Evolutionary conservation across 2,113 vertebrate genomes (phyloP).

Genomic region (Tachysurus fulvidraco): DNA sequence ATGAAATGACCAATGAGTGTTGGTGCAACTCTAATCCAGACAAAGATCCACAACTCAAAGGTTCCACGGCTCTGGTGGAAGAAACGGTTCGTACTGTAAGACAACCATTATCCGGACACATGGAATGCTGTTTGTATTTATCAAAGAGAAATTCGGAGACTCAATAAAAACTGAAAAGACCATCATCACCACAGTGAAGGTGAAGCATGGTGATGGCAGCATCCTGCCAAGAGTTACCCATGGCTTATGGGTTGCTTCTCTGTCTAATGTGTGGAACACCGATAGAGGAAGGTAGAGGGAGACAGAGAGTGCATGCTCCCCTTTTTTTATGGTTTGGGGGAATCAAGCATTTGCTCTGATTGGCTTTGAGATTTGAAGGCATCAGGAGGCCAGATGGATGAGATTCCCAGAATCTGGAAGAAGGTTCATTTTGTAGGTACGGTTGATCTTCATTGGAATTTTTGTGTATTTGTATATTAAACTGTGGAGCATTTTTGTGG

Average conservation of each 20-base stretch:
- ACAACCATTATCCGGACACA: neutral
- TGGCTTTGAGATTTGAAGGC: constrained; percentile 25
- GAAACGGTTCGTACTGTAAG: neutral
- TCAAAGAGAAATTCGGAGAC: neutral
- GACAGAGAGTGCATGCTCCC: constrained; percentile 17
- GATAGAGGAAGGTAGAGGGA: neutral
- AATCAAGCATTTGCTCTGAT: constrained; percentile 36
- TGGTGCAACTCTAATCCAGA: neutral
- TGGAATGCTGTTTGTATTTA: neutral
- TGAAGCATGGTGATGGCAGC: neutral
- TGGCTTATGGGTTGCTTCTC: neutral
- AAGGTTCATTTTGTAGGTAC: constrained; percentile 69
- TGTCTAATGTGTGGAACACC: neutral
- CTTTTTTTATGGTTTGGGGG: constrained; percentile 32
- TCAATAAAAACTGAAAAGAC: neutral
- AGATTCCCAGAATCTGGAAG: constrained; percentile 60
- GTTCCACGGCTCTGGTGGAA: neutral
- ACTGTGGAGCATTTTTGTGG: neutral
- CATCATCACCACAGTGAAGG: neutral
- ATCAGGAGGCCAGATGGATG: constrained; percentile 57
- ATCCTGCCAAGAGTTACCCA: neutral
- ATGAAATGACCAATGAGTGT: neutral
- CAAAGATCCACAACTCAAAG: neutral
- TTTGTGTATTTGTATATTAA: neutral
- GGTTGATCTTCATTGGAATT: constrained; percentile 31